A percentile compares a stretch with the other conserved stretches of the same genome.
Conservation (phyloP, 92 coral and sea anemone genomes). For the Palythoa grandis region DNA sequence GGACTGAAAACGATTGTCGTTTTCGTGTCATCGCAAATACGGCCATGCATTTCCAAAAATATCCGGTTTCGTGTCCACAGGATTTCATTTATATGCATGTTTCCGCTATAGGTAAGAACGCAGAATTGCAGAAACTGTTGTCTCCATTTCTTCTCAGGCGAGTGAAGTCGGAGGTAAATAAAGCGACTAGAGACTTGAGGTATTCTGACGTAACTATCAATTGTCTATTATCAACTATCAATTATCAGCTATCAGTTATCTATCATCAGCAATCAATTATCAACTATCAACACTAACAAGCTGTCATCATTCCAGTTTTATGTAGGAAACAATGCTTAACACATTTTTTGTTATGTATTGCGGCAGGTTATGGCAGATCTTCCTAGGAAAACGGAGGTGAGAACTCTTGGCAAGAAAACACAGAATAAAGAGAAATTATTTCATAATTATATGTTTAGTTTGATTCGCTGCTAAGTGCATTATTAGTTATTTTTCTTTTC, state of each 20-base stretch:
- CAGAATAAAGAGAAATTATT: background rate
- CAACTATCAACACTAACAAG: background rate
- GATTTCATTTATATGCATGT: no score
- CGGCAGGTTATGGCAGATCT: constrained; percentile 79
- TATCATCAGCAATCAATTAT: no score
- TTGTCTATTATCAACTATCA: no score
- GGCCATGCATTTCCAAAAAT: no score
- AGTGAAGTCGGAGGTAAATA: constrained; percentile 82
- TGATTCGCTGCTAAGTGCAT: no score
- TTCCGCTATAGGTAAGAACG: constrained; percentile 48
- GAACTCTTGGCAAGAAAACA: background rate
- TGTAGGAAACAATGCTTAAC: background rate
- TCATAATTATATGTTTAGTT: no score
- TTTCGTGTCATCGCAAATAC: no score
- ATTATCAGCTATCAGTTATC: no score
- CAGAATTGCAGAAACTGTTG: constrained; percentile 70
- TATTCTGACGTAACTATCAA: background rate
- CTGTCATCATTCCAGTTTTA: background rate
- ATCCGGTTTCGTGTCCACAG: no score
- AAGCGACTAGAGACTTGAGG: no score
- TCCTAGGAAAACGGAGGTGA: constrained; percentile 86
- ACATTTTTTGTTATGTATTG: background rate
- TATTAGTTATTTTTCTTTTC: background rate
- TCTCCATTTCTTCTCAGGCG: constrained; percentile 87
- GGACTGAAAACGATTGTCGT: no score